Conservation (phyloP, 2,888 invertebrate genomes). For the Zelleria hepariella region DNA sequence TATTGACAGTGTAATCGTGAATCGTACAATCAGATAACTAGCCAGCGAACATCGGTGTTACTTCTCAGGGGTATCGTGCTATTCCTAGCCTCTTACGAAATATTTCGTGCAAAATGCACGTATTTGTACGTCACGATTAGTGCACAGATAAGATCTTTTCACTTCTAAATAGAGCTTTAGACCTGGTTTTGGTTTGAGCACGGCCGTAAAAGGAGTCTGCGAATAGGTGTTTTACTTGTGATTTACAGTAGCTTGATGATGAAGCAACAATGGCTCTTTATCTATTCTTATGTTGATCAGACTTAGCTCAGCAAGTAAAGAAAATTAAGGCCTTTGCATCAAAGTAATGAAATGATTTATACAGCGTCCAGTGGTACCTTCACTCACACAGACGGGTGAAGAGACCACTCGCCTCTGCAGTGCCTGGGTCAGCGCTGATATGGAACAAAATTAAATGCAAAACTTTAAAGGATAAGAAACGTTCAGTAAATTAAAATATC, state of each 20-base stretch:
- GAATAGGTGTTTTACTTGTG: background rate
- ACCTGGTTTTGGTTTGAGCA: background rate
- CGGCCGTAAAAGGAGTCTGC: background rate
- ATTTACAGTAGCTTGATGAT: background rate
- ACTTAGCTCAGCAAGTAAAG: too few species aligned
- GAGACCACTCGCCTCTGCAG: too few species aligned
- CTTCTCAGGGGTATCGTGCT: background rate
- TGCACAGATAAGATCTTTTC: slow-evolving; percentile 33
- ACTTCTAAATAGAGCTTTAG: background rate
- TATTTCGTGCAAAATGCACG: slow-evolving; percentile 41
- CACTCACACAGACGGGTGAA: too few species aligned
- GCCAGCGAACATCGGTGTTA: background rate
- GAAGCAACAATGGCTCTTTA: too few species aligned
- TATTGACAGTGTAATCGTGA: background rate
- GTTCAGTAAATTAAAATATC: too few species aligned
- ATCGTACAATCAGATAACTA: background rate
- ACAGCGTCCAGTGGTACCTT: too few species aligned
- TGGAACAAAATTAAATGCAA: too few species aligned
- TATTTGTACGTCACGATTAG: slow-evolving; percentile 51
- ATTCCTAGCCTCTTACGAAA: background rate
- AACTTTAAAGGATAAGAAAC: too few species aligned
- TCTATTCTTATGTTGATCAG: too few species aligned
- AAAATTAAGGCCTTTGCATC: too few species aligned
- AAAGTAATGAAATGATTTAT: too few species aligned
- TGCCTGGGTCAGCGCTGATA: too few species aligned